Base-by-base conservation (phyloP, 2,113 vertebrate species). In the Corythaeola cristata region DNA sequence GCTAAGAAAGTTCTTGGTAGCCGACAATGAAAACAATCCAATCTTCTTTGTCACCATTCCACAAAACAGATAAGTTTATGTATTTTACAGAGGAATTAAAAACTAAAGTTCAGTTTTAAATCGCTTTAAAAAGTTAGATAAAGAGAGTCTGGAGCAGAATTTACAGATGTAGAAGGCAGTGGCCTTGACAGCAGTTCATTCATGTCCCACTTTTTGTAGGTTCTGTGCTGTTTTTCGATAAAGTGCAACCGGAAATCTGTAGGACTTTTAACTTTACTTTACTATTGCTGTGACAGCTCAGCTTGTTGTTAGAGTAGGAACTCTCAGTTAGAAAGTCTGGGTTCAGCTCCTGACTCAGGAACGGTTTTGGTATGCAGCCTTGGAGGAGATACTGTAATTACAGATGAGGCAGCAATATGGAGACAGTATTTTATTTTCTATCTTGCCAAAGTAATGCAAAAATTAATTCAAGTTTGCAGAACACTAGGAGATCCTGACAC, bases 381-480 rank as follows among this genome's bases (percentile, higher is more conserved):
- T 63, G 52, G 59, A 75, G 41, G 23, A 91, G 39, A 64, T 12
- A 2, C 6, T 52, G 30, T 66, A 62, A 68, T 87, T 92, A 72
- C 32, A 62, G 63, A 62, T 23, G 58, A 85, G 23, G 35, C 3
- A 3, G 37, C 64, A 84, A 91, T 94, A 50, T 85, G 89, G 80
- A 85, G n/a, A 47, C 8, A 82, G 23, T 18, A 26, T 68, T 90
- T 89, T 67, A 50, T 73, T 79, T 86, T 72, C 59, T 62, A 2
- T 30, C 58, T 87, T 75, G 33, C 39, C 6, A 3, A 87, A 94
- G 32, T 91, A 92, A 85, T 32, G 18, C 14, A 91, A 88, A 30
- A 67, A 75, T 96, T 96, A 95, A 85, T 91, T 87, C 75, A 67
- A 75, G 19, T 56, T 78, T 85, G 30, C 21, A 78, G 75, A 92